Evolutionary conservation across 1,140 invertebrate species (phyloP).

Genomic region (Ctenoplectra terminalis): DNA sequence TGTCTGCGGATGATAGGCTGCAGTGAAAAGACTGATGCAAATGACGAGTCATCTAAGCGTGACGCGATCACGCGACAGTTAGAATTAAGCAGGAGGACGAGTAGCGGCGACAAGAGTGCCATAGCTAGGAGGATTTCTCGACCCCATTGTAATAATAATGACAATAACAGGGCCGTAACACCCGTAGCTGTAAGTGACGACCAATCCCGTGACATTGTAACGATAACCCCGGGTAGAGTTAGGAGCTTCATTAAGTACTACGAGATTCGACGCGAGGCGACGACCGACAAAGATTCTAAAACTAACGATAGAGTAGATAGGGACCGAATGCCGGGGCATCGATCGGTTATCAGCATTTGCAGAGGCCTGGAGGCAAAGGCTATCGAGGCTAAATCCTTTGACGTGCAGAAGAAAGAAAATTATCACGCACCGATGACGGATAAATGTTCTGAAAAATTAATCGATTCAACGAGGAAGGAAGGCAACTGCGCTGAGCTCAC

Average conservation of each 20-base stretch:
- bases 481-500: too few species aligned
- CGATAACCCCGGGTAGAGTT: conserved; percentile 80
- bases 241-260: conserved; percentile 79
- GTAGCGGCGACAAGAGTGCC: conserved; percentile 76
- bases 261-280: conserved; percentile 74
- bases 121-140: conserved; percentile 73
- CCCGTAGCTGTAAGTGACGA: conserved; percentile 78
- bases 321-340: conserved; percentile 14
- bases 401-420: neutral
- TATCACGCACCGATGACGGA: neutral
- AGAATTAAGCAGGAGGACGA: conserved; percentile 27
- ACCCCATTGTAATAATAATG: conserved; percentile 75
- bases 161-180: conserved; percentile 78
- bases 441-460: neutral
- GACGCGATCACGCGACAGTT: conserved; percentile 24
- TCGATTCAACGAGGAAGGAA: neutral
- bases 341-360: conserved; percentile 17
- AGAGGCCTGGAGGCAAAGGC: conserved; percentile 33
- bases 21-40: conserved; percentile 75
- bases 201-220: conserved; percentile 73
- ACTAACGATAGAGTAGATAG: conserved; percentile 62
- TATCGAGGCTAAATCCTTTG: neutral
- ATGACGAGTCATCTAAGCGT: conserved; percentile 8
- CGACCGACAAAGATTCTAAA: conserved; percentile 66
- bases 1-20: neutral